Base-by-base conservation (phyloP, 2,888 invertebrate species). In the Sinodicranocentrus sp. region DNA sequence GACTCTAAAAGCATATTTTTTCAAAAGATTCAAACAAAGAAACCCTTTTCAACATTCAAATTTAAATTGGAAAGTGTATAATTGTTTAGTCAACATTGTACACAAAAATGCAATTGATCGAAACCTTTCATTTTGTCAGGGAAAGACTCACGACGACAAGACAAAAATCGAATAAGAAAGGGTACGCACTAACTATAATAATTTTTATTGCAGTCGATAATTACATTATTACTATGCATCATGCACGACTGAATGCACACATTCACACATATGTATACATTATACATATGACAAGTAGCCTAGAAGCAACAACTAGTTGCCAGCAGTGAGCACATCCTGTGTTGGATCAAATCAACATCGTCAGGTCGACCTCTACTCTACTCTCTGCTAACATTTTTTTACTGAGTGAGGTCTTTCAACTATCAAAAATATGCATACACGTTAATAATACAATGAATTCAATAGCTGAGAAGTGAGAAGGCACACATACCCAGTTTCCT, bases 401-500 rank as follows among this genome's bases (percentile, higher is more conserved):
- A 3, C 15, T 17, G 17, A n/a, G 2, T 28, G 17, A 70, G 70
- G 70, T 70, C 70, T 70, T 70, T 70, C 70, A 70, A 70, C 68
- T 19, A 48, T 48, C 25, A 68, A 70, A 26, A 68, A 70, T 33
- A 78, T 39, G 59, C 21, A 61, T 61, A 28, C n/a, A 28, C n/a
- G n/a, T n/a, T n/a, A n/a, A n/a, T n/a, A 61, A 28, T 57, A 25
- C 67, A 39, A 67, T 23, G 33, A 63, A 63, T 1, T 19, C 1
- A 21, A 67, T 17, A 28, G 1, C 5, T 43, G 43, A 76, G 23
- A 19, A 57, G 23, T 10, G 15, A n/a, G 26, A 61, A 61, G 77
- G 33, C 77, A 78, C 28, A 78, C 77, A 78, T 78, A 78, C 77
- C 77, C 77, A 78, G 77, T 78, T 78, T 78, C 77, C 77, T 78